Evolutionary conservation across 2,797 vertebrate genomes (phyloP).

Genomic region (Gobio occitaniae): DNA sequence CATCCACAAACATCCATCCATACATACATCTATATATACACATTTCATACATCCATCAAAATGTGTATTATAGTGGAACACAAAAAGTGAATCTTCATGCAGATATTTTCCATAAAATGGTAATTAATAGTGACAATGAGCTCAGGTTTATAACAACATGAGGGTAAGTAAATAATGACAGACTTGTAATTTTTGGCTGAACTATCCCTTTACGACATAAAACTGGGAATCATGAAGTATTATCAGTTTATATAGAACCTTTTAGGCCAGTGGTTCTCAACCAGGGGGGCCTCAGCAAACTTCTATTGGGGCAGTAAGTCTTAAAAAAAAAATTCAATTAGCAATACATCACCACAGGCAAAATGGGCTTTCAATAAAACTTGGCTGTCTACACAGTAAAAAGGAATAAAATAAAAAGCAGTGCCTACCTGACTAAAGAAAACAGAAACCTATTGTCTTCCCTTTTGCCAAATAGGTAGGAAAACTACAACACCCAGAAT

Average conservation of each 20-base stretch:
- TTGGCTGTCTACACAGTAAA: too few relatives aligned
- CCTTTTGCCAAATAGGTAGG: too few relatives aligned
- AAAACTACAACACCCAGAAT: too few relatives aligned
- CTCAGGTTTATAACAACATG: neutral
- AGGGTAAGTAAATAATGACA: neutral
- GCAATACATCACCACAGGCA: neutral
- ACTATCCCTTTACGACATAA: neutral
- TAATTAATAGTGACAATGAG: neutral
- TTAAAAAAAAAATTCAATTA: neutral
- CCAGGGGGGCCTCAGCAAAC: neutral
- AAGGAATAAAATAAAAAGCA: too few relatives aligned
- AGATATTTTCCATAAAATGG: too few relatives aligned
- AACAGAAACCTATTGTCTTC: too few relatives aligned
- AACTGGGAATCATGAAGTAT: neutral
- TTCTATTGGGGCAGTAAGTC: neutral
- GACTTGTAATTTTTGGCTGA: neutral
- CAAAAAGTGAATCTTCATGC: too few relatives aligned
- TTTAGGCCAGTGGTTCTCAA: neutral
- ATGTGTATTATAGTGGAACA: too few relatives aligned
- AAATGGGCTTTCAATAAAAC: neutral
- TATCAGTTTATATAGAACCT: neutral
- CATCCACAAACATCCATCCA: too few relatives aligned
- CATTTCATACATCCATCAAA: too few relatives aligned
- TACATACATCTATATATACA: too few relatives aligned
- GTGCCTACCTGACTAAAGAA: too few relatives aligned